A percentile compares a stretch with the other conserved stretches of the same genome.
phyloP scores from a whole-genome alignment of 2,797 vertebrate genomes.

The Acomys russatus region DNA sequence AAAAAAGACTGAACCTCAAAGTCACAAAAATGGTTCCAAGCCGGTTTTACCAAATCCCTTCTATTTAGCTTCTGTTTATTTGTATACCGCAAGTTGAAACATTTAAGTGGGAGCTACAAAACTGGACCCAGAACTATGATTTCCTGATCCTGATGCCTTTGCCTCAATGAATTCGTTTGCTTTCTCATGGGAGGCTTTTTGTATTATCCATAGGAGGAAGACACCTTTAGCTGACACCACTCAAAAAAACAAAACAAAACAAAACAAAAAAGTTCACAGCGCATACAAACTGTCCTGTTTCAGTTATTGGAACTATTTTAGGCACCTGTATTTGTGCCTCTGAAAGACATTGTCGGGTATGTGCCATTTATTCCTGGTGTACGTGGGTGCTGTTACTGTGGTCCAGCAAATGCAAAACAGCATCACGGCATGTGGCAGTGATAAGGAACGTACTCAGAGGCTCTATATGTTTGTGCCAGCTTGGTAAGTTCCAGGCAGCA shows the following conservation, averaged over 20 bases:
- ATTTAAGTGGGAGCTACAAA: not conserved
- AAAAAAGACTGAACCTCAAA: not conserved
- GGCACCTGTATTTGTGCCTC: not conserved
- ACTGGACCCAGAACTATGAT: not conserved
- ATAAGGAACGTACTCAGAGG: not conserved
- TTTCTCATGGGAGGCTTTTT: not conserved
- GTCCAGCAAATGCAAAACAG: not conserved
- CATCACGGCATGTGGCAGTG: not conserved
- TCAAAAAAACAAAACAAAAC: constrained; percentile 50
- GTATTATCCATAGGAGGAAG: constrained; percentile 38
- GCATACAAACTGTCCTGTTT: constrained; percentile 56
- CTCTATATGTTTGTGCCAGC: not conserved
- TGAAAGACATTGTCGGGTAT: constrained; percentile 51
- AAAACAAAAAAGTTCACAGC: constrained; percentile 65
- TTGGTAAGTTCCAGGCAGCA: constrained; percentile 57
- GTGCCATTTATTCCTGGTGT: not conserved
- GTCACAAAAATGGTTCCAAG: not conserved
- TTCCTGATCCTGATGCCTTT: not conserved
- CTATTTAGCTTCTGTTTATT: not conserved
- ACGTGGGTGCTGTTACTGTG: not conserved
- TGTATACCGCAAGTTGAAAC: not conserved
- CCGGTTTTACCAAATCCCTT: not conserved
- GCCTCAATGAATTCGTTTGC: not conserved
- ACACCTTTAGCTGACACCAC: constrained; percentile 66
- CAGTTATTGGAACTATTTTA: constrained; percentile 47